Evolutionary conservation across 2,888 invertebrate species (phyloP).

Genomic region (Lutraria lutraria): DNA sequence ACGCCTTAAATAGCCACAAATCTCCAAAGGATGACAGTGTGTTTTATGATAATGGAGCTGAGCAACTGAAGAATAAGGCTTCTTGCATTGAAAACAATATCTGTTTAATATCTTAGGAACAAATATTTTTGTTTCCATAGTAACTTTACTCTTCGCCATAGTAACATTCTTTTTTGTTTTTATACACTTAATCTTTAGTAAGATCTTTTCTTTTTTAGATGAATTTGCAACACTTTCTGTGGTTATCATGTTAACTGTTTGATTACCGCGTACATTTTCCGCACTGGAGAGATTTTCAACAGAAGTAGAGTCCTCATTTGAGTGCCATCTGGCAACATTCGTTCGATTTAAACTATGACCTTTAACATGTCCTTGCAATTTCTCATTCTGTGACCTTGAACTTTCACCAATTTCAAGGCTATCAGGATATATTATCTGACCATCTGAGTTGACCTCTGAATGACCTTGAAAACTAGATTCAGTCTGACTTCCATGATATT

Average conservation of each 20-base stretch:
- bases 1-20: neutral
- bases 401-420: constrained; percentile 15
- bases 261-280: neutral
- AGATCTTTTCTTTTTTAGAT: neutral
- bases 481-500: neutral
- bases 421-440: neutral
- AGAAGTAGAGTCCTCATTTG: neutral
- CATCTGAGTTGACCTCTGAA: neutral
- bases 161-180: constrained; percentile 2
- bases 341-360: neutral
- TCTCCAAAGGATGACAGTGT: neutral
- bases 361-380: neutral
- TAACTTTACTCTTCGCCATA: neutral
- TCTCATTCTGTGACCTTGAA: neutral
- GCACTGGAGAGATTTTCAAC: neutral
- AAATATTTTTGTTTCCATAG: neutral
- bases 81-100: constrained; percentile 18
- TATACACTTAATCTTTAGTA: neutral
- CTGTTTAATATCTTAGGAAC: neutral
- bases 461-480: neutral
- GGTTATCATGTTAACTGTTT: neutral
- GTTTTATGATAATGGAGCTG: neutral
- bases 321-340: neutral
- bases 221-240: neutral
- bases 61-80: constrained; percentile 6